phyloP scores from a whole-genome alignment of 1,140 invertebrate genomes.

The Sinella curviseta region DNA sequence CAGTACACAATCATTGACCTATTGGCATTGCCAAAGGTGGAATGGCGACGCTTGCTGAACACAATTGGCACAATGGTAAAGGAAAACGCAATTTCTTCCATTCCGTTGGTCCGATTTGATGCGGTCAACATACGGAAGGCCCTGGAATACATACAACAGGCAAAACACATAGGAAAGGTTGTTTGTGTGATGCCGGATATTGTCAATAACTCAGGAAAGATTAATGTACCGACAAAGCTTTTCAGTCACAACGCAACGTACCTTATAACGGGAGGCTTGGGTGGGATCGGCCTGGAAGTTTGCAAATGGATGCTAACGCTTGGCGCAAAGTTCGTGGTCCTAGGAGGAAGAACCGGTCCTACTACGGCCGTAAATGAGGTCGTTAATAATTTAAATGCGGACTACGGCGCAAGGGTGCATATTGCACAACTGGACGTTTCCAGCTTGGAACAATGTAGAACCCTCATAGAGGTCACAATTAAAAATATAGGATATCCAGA shows the following conservation, averaged over 20 bases:
- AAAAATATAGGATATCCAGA: neutral
- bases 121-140: neutral
- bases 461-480: neutral
- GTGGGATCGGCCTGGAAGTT: neutral
- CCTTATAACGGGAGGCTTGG: neutral
- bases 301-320: neutral
- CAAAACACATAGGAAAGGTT: neutral
- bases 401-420: neutral
- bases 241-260: neutral
- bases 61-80: neutral
- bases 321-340: neutral
- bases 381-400: neutral
- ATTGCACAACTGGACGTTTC: neutral
- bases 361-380: neutral
- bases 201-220: neutral
- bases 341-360: neutral
- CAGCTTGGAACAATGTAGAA: neutral
- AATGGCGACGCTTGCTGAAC: neutral
- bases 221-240: neutral
- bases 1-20: neutral
- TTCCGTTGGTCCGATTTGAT: neutral
- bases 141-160: neutral
- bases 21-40: neutral
- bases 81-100: neutral
- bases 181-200: neutral